Evolutionary conservation across 2,888 invertebrate species (phyloP).

Genomic region (Sinohyriopsis cumingii): DNA sequence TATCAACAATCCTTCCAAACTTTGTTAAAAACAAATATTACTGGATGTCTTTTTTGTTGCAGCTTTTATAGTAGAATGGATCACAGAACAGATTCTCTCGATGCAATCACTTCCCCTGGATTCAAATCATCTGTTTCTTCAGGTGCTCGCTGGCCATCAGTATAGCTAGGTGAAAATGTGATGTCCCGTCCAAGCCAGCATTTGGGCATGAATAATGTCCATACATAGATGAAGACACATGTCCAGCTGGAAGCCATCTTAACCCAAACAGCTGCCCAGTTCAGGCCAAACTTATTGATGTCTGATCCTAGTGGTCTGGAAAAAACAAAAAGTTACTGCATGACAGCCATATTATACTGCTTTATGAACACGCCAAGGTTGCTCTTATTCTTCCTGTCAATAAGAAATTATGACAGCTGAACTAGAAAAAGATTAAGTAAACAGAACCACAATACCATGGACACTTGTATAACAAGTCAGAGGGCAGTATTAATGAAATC

Average conservation of each 20-base stretch:
- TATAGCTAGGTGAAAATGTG: conserved; percentile 21
- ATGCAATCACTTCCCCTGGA: conserved; percentile 24
- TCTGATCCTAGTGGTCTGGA: conserved; percentile 71
- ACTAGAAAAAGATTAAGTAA: too few relatives aligned
- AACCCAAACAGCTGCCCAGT: conserved; percentile 74
- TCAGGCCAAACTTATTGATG: conserved; percentile 70
- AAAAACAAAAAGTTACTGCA: not conserved
- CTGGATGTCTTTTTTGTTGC: too few relatives aligned
- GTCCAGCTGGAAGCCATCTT: conserved; percentile 74
- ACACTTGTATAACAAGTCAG: too few relatives aligned
- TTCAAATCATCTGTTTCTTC: conserved; percentile 27
- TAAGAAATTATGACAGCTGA: too few relatives aligned
- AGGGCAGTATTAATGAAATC: too few relatives aligned
- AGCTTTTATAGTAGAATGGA: too few relatives aligned
- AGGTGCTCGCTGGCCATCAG: conserved; percentile 10
- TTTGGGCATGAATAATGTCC: conserved; percentile 68
- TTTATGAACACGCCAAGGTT: too few relatives aligned
- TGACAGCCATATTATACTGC: too few relatives aligned
- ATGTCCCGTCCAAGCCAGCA: conserved; percentile 63
- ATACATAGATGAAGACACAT: conserved; percentile 71
- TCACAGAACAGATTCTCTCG: conserved; percentile 25
- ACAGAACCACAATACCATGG: too few relatives aligned
- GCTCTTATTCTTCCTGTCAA: too few relatives aligned
- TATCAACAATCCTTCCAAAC: too few relatives aligned
- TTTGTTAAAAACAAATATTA: too few relatives aligned